Evolutionary conservation across 2,888 invertebrate genomes (phyloP).

Genomic region (Lissonota sp.): DNA sequence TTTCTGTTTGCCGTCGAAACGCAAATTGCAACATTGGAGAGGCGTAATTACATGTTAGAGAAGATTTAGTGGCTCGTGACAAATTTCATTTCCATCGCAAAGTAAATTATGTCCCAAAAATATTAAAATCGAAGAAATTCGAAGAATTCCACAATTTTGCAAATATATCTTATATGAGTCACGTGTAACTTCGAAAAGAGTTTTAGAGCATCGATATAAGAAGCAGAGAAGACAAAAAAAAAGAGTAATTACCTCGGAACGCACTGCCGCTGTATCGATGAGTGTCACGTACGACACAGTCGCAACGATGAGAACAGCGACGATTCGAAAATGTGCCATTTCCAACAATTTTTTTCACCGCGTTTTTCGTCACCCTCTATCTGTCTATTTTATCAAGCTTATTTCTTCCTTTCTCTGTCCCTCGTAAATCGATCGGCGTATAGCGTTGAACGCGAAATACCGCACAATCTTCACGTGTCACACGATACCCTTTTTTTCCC

Average conservation of each 20-base stretch:
- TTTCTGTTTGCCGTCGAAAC: no score
- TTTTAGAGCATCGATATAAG: constrained; percentile 9
- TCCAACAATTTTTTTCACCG: constrained; percentile 26
- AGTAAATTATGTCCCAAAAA: no score
- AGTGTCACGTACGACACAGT: constrained; percentile 70
- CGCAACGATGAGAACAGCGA: constrained; percentile 65
- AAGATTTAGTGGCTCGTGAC: no score
- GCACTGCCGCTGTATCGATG: constrained; percentile 72
- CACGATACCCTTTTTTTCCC: constrained; percentile 42
- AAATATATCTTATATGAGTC: no score
- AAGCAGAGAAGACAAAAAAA: neutral
- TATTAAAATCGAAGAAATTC: no score
- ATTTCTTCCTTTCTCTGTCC: constrained; percentile 26
- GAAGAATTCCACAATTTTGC: no score
- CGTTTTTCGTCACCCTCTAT: neutral
- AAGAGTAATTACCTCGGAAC: constrained; percentile 69
- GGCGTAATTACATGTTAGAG: no score
- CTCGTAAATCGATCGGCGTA: neutral
- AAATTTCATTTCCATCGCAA: no score
- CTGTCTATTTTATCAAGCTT: neutral
- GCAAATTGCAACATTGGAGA: no score
- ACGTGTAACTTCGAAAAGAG: neutral
- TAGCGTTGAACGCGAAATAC: constrained; percentile 25
- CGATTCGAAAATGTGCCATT: constrained; percentile 70
- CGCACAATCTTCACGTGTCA: constrained; percentile 56